Base-by-base conservation (phyloP, 2,113 vertebrate species). In the Xiphophorus maculatus region DNA sequence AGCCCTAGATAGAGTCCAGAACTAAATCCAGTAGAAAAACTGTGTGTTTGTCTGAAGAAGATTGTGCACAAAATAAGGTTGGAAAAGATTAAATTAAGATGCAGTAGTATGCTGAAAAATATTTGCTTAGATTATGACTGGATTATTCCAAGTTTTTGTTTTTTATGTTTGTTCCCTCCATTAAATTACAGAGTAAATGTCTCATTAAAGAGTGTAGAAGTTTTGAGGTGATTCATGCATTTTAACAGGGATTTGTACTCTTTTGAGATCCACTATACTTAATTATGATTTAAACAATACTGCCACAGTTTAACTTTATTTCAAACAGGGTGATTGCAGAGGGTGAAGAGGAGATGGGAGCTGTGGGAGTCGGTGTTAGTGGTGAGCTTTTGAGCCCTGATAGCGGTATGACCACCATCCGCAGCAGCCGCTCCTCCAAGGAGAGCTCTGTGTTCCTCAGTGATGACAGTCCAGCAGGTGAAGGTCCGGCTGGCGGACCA, bases 391-490 rank as follows among this genome's bases (percentile, higher is more conserved):
- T 97, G 35, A 98, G 97, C 83, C 97, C 97, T 25, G 97, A 98
- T 32, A 98, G 97, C 5, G 97, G 97, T 6, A 82, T 98, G 91
- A 97, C 95, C 88, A 98, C 97, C 28, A 96, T 97, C 76, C 94
- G 97, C 87, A 98, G 97, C 87, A 97, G 96, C 74, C 95, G 97
- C 9, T 98, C 97, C 29, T 98, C 97, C 61, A 98, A 98, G 68
- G 97, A 98, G 87, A 97, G 97, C 76, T 98, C 97, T 0, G 96
- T 97, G 87, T 98, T 98, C 74, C 96, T 98, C 30, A 98, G 97
- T 85, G 97, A 98, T 66, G 97, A 98, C 32, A 98, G 97, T 66
- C 96, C 96, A 11, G 88, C 97, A 6, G 96, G 90, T 67, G 97
- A 98, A 33, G 89, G 76, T 44, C 68, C 76, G 66, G 61, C 64